Conservation (phyloP, 1,140 invertebrate species). For the Hylyphantes graminicola region DNA sequence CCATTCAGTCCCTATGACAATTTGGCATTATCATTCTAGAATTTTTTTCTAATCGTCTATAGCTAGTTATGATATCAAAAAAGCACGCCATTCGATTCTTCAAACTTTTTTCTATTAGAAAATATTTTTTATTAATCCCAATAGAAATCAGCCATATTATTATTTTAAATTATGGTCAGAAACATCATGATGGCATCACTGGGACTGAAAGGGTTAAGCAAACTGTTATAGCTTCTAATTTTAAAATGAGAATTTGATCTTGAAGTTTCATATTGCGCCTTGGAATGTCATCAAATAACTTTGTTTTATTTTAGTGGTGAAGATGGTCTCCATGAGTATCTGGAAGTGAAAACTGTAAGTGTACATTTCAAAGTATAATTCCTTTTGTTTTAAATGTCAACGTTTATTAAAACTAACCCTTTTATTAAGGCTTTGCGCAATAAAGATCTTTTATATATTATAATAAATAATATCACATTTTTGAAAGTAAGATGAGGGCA, state of each 20-base stretch:
- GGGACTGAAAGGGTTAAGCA: too few relatives aligned
- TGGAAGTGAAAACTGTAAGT: conserved; percentile 63
- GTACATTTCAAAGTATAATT: background rate
- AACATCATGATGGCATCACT: too few relatives aligned
- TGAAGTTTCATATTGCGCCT: background rate
- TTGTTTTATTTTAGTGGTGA: conserved; percentile 55
- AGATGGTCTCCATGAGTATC: conserved; percentile 62
- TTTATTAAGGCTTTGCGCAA: background rate
- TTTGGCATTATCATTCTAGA: too few relatives aligned
- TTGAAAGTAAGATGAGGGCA: background rate
- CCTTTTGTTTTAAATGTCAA: background rate
- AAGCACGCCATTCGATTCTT: too few relatives aligned
- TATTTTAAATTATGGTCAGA: too few relatives aligned
- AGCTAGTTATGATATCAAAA: too few relatives aligned
- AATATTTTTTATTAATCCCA: too few relatives aligned
- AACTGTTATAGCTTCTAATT: too few relatives aligned
- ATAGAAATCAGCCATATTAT: too few relatives aligned
- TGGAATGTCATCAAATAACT: background rate
- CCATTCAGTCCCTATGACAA: too few relatives aligned
- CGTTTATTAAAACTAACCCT: background rate
- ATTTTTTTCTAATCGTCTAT: too few relatives aligned
- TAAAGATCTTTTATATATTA: background rate
- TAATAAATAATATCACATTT: background rate
- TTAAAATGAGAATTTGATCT: background rate
- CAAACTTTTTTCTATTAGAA: too few relatives aligned